A percentile compares a stretch with the other conserved stretches of the same genome.
Evolutionary conservation across 1,140 invertebrate species (phyloP).

Genomic region (Camponotus pennsylvanicus): DNA sequence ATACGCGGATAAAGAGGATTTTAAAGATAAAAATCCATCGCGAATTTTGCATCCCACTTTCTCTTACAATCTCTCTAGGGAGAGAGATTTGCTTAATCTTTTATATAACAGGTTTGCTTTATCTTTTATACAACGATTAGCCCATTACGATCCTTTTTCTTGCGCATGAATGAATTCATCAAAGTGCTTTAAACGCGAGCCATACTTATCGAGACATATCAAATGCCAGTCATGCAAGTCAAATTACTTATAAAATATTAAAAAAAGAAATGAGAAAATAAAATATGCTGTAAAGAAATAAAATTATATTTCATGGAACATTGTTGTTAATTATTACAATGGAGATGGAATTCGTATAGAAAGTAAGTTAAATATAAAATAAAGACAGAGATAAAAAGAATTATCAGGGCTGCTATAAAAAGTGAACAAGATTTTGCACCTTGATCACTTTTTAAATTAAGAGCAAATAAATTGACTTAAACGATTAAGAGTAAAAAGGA

Average conservation of each 20-base stretch:
- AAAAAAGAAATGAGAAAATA: neutral
- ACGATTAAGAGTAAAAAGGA: neutral
- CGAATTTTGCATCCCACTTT: neutral
- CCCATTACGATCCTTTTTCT: neutral
- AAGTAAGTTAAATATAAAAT: neutral
- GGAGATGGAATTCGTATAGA: neutral
- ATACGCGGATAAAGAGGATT: slow-evolving; percentile 27
- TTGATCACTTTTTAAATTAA: neutral
- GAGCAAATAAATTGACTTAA: neutral
- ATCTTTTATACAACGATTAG: slow-evolving; percentile 13
- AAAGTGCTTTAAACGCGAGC: neutral
- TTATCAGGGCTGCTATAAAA: neutral
- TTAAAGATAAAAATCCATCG: slow-evolving; percentile 38
- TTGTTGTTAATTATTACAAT: neutral
- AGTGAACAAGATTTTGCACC: neutral
- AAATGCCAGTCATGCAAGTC: too few relatives aligned
- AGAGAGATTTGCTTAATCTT: neutral
- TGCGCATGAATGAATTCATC: neutral
- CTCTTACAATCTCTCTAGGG: neutral
- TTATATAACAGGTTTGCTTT: neutral
- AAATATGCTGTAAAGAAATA: neutral
- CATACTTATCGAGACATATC: neutral
- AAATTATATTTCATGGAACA: neutral
- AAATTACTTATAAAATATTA: slow-evolving; percentile 8
- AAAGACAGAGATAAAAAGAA: neutral